Conservation (phyloP, 2,113 vertebrate genomes). For the Lepisosteus oculatus region DNA sequence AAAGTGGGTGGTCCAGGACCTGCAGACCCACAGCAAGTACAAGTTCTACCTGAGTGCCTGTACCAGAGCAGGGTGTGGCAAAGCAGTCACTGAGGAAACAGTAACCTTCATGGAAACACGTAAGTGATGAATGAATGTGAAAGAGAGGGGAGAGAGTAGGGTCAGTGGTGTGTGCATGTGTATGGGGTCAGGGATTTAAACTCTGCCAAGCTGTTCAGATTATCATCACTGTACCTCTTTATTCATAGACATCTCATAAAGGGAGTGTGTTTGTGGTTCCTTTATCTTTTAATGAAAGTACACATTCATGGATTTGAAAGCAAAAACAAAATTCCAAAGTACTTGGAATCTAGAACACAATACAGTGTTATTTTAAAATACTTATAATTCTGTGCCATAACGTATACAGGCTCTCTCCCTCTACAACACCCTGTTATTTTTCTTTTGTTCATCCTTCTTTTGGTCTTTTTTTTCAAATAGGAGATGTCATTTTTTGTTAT, state of each 20-base stretch:
- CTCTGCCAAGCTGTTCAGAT: conserved; percentile 53
- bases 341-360: too few relatives aligned
- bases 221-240: conserved; percentile 54
- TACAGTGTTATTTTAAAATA: too few relatives aligned
- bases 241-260: conserved; percentile 61
- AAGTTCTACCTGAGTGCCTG: conserved; percentile 87
- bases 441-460: too few relatives aligned
- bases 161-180: too few relatives aligned
- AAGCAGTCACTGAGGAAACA: conserved; percentile 75
- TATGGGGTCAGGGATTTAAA: conserved; percentile 11
- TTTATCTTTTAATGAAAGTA: conserved; percentile 67
- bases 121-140: conserved; percentile 59
- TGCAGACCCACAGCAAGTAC: conserved; percentile 82
- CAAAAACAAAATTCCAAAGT: conserved; percentile 25
- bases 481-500: too few relatives aligned
- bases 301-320: conserved; percentile 68
- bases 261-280: conserved; percentile 46
- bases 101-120: conserved; percentile 76
- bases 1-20: conserved; percentile 71
- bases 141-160: neutral
- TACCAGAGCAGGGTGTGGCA: conserved; percentile 82
- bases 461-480: too few relatives aligned
- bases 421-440: too few relatives aligned
- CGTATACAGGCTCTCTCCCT: too few relatives aligned
- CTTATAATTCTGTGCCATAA: too few relatives aligned